phyloP scores from a whole-genome alignment of 2,888 invertebrate genomes.

The Sarcophaga caerulescens region DNA sequence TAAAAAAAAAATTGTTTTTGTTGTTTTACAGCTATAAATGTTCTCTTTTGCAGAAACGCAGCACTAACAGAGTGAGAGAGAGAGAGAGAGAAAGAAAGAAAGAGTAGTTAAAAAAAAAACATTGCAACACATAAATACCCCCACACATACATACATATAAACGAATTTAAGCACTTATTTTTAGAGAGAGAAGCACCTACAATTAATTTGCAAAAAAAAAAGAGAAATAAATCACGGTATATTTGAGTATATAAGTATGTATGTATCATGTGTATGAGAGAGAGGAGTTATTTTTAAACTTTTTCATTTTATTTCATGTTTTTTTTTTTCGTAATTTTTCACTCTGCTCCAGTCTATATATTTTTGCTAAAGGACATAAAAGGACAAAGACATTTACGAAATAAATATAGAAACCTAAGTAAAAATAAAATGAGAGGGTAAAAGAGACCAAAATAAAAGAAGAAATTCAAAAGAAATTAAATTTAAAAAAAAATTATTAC shows the following conservation, averaged over 20 bases:
- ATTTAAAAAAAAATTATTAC: too few species aligned
- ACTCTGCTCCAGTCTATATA: neutral
- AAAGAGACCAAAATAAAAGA: neutral
- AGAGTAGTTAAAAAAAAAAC: neutral
- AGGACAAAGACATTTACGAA: slow-evolving; percentile 59
- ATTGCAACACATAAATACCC: neutral
- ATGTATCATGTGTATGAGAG: neutral
- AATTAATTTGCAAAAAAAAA: slow-evolving; percentile 10
- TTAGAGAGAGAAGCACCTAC: slow-evolving; percentile 43
- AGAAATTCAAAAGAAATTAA: too few species aligned
- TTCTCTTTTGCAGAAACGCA: neutral
- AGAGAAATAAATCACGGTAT: slow-evolving; percentile 47
- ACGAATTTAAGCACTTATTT: too few species aligned
- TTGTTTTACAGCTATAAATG: too few species aligned
- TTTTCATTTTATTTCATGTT: neutral
- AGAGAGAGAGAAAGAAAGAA: neutral
- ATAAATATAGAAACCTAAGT: neutral
- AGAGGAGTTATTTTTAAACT: neutral
- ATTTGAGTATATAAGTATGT: too few species aligned
- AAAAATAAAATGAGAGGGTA: neutral
- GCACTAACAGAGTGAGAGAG: slow-evolving; percentile 15
- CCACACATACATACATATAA: too few species aligned
- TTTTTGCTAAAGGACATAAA: slow-evolving; percentile 62
- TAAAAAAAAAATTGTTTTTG: neutral
- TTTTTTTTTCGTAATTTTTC: neutral